Evolutionary conservation across 1,140 invertebrate genomes (phyloP), one percentile per base, ranked within the genome.

Genomic region (Stratiolaelaps scimitus): DNA sequence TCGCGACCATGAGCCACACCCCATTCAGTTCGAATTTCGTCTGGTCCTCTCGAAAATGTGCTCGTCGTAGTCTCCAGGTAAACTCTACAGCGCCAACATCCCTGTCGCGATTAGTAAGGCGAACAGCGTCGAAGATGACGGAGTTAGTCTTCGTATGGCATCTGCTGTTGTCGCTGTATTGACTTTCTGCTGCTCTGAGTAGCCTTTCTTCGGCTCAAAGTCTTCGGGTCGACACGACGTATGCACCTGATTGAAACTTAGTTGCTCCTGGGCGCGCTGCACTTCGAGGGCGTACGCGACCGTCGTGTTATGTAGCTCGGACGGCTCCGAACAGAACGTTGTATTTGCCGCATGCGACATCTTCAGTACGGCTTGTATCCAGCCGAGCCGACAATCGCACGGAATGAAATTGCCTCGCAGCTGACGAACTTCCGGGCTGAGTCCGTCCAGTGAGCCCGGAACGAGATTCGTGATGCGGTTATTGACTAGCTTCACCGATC

Each of bases 401-500:
- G 56, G 43, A 15, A 69, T 29, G n/a, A 23, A 47, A 66, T 69
- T 69, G 20, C 45, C 28, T 19, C 43, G 60, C n/a, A 69, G 29
- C 28, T 68, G 67, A 15, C 45, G 34, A 10, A 68, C 66, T 19
- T 65, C 43, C 23, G 45, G 28, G 17, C n/a, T 23, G 5, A 34
- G 26, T 7, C 67, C 43, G 45, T 47, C 43, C 15, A 69, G 46
- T 4, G 67, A 53, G 17, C 48, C 34, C 19, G 66, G 66, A 30
- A 65, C 67, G 20, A 68, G 26, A 23, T 45, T 48, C 6, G 30
- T 28, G 30, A 69, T 65, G 10, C 67, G 87, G 73, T 89, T 89
- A 72, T 87, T 84, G 67, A 80, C 83, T 44, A 89, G 73, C 44
- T 87, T 78, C 34, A 89, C 82, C 34, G 84, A 74, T 71, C 83